Evolutionary conservation across 2,888 invertebrate species (phyloP), one percentile per base, ranked within the genome.

Genomic region (Harpagoxenus sublaevis): DNA sequence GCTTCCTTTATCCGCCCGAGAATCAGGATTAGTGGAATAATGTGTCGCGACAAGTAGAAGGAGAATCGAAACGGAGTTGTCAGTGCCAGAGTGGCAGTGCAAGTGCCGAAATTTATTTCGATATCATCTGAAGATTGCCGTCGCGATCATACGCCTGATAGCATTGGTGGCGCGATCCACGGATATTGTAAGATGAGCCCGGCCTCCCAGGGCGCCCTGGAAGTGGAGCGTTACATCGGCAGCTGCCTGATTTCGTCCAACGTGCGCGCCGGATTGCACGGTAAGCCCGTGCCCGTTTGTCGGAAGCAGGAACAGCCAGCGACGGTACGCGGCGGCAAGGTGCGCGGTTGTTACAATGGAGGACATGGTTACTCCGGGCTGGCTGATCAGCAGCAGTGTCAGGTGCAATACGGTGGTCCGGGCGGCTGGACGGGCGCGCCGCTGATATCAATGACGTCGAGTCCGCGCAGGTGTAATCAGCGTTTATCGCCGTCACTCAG

Each of bases 401-500:
- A 93, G 79, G 74, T 91, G 86, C 90, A 86, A n/a, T 93, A 93
- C 82, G 75, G 89, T 39, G 89, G 90, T n/a, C 84, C 90, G 6
- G 97, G 97, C 89, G 97, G 96, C 90, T 98, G 98, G 97, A 97
- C 98, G 51, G 98, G 98, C 88, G 97, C 97, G 93, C 98, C 98
- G 66, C 96, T 98, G 88, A 97, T 98, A 94, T 97, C 97, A 73
- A 97, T 97, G 96, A 97, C 97, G 57, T 93, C 94, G 31, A 96
- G 97, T 93, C 96, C 96, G 71, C 96, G 96, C 87, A 96, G 96
- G 74, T 93, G 90, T 88, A 94, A 93, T 88, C 94, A 92, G 84
- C 93, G 92, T 84, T 92, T 92, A 8, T 92, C 93, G 18, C 92
- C 93, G 66, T 89, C 91, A 57, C 88, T 91, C 8, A 85, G 86